These are phyloP conservation scores for Deladenus siricidicola DNA, from an alignment of 2,888 invertebrate species.

Conservation along the genomic window DNA sequence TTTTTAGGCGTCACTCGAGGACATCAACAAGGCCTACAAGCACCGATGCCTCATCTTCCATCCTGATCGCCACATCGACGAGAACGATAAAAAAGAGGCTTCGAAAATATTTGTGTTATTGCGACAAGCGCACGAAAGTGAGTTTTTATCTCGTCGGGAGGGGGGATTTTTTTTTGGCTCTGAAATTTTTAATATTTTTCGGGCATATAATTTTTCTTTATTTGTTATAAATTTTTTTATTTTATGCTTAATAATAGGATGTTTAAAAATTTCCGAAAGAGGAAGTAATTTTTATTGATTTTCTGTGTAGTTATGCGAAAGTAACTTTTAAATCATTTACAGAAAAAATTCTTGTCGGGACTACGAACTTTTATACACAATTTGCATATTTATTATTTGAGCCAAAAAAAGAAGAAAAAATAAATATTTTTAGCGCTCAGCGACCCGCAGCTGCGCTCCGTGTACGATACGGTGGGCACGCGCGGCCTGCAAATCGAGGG, in stretches of 20 bases:
- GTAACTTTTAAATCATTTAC: not conserved
- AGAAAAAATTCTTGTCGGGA: too few relatives aligned
- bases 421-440: constrained; percentile 70
- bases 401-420: too few relatives aligned
- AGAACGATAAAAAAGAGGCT: constrained; percentile 73
- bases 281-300: too few relatives aligned
- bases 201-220: not conserved
- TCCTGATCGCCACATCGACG: constrained; percentile 85
- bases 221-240: too few relatives aligned
- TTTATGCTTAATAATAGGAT: too few relatives aligned
- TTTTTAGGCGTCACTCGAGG: constrained; percentile 76
- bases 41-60: constrained; percentile 85
- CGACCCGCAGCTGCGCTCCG: constrained; percentile 84
- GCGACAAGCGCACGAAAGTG: constrained; percentile 84
- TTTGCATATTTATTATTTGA: too few relatives aligned
- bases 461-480: constrained; percentile 82
- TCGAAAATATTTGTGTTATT: constrained; percentile 83
- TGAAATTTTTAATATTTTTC: too few relatives aligned
- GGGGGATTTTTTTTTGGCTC: too few relatives aligned
- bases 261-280: too few relatives aligned
- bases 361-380: too few relatives aligned
- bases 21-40: constrained; percentile 85
- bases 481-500: constrained; percentile 86
- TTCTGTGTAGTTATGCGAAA: too few relatives aligned
- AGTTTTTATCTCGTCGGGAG: too few relatives aligned